Base-by-base conservation (phyloP, 2,888 invertebrate species). In the Cyclophora punctaria region DNA sequence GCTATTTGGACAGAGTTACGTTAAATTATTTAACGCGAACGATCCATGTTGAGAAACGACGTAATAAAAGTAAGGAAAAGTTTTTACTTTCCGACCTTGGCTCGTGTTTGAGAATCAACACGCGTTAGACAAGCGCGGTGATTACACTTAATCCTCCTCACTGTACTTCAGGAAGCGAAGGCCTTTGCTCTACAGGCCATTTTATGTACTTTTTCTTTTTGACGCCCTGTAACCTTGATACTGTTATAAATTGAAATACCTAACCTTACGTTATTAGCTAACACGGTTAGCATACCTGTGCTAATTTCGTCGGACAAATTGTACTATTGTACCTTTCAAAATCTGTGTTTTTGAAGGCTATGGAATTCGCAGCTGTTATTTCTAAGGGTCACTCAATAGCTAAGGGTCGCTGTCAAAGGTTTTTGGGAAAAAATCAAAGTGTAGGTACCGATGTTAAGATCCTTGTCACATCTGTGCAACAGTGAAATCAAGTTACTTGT, bases 281-380 rank as follows among this genome's bases (percentile, higher is more conserved):
- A 68, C 68, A 53, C 55, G 51, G 57, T 67, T 69, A 64, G 64
- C 59, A 50, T 53, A 51, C 51, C 50, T 54, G 55, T 66, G 70
- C 67, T 74, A 72, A 73, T 62, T 69, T 63, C 56, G 45, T 53
- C 51, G 59, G 58, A 66, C 63, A 61, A 20, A 20, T 20, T 20
- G 20, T 20, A 20, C 20, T 20, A 67, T 71, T 75, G 37, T 37
- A 37, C 4, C 37, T 37, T 37, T 37, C 4, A 5, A 37, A 1
- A 5, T 5, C 4, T 37, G 5, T 37, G 5, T 37, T 37, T 2
- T 5, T 37, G 20, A 37, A 37, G 37, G 37, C 5, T 5, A 37
- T 37, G 2, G 4, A 5, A 37, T 37, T 20, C 20, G 37, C 37
- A 37, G 37, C 37, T 37, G 37, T 37, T 37, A 5, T 37, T 5